Base-by-base conservation (phyloP, 2,888 invertebrate species). In the Caenorhabditis macrosperma region DNA sequence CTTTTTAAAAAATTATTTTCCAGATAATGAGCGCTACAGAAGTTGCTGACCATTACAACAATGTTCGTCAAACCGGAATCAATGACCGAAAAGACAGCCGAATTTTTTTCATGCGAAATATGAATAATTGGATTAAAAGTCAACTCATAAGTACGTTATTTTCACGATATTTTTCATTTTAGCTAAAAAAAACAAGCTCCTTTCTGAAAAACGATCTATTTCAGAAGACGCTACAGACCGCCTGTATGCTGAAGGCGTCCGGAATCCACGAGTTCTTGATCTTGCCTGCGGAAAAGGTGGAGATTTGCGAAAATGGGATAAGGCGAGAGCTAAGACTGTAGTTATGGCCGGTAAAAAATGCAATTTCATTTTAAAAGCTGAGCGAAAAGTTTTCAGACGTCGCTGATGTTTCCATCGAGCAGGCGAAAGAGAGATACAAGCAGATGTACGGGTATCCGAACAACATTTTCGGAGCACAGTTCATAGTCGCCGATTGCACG, bases 281-380 rank as follows among this genome's bases (percentile, higher is more conserved):
- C 94, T 99, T 93, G 96, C 97, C 87, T 97, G 97, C 91, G 99
- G 99, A 0, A 99, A 99, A 93, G 99, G 99, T 22, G 99, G 99
- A 1, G 99, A 99, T 91, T 92, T 99, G 38, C 93, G 95, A n/a
- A 99, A 99, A 91, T 99, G 98, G 88, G 82, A 87, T 20, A 83
- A 84, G 12, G 87, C 84, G 12, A 61, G 77, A 20, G 86, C 85
- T 6, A 67, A 75, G 15, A 83, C 81, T 35, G 83, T 90, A 33
- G 87, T 90, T 4, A 86, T 90, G 86, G 85, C 88, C n/a, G 90
- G 90, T 89, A 59, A 24, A 52, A 80, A 63, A 20, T 54, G 0
- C 26, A 26, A 3, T 15, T 44, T 1, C 9, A 5, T 9, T 33
- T 7, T 7, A 33, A 33, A 33, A 7, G 9, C 22, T 17, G 17